Evolutionary conservation across 1,140 invertebrate genomes (phyloP), one percentile per base, ranked within the genome.

Genomic region (Drosophila teissieri): DNA sequence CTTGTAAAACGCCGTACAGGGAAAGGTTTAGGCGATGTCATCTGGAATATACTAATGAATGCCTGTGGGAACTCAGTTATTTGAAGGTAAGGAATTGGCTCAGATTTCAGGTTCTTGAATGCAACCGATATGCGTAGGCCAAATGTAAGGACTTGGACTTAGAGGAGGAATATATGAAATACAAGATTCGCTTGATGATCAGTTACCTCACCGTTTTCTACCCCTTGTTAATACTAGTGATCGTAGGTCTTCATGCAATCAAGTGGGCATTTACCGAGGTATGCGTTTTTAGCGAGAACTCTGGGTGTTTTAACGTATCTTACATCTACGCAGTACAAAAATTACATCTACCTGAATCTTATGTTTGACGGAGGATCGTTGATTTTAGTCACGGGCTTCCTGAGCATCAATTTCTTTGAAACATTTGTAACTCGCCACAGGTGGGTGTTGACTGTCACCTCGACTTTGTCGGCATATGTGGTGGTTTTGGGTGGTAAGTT

Each of bases 401-500:
- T 94, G 36, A 90, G 90, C 12, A 12, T 93, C 6, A 93, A 93
- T 14, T 94, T 94, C 58, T 79, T 88, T 4, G 89, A 92, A 22
- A 92, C 92, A 37, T 74, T 93, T 31, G 88, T 93, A 17, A 77
- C 70, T 12, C 88, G 82, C 15, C 88, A 92, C 36, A 73, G 56
- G 3, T 93, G 93, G 81, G 51, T 93, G n/a, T 82, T 92, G 53
- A 83, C 93, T 34, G 53, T 92, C 3, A 80, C 93, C 2, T 94
- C 94, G 5, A 90, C 92, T 48, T 2, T 93, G 10, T 92, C 93
- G 1, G 52, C 85, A 0, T 6, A 73, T 11, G 34, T 77, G 24
- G 11, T 92, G n/a, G 72, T 90, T 0, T 0, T 27, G 0, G 8
- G 57, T 36, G 92, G 92, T 92, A 24, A 40, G 69, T 19, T 1